A percentile compares a stretch with the other conserved stretches of the same genome.
These are phyloP conservation scores for Parazoanthus darwini DNA, from an alignment of 92 coral and sea anemone genomes.

Conservation along the genomic window DNA sequence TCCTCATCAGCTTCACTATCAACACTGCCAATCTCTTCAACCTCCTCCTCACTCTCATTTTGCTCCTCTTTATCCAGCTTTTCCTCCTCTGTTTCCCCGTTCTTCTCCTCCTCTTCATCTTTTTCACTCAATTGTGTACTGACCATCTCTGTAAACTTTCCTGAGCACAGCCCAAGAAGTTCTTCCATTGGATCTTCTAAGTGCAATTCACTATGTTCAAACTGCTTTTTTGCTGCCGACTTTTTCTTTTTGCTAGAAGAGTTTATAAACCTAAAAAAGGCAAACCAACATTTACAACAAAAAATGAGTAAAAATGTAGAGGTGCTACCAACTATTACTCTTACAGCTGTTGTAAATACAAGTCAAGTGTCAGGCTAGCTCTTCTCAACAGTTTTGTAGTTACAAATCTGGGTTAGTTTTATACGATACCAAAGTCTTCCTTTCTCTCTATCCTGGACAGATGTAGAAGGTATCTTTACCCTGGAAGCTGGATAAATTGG, in stretches of 20 bases:
- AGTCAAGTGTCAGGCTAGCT: too few species aligned
- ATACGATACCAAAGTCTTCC: too few species aligned
- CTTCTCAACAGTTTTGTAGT: too few species aligned
- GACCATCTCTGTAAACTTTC: slow-evolving; percentile 68
- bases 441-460: too few species aligned
- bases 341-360: too few species aligned
- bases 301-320: too few species aligned
- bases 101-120: slow-evolving; percentile 14
- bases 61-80: slow-evolving; percentile 30
- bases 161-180: slow-evolving; percentile 91
- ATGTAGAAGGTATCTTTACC: too few species aligned
- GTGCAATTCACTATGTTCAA: slow-evolving; percentile 29
- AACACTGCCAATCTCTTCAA: slow-evolving; percentile 43
- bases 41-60: not conserved
- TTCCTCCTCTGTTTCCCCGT: not conserved
- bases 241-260: slow-evolving; percentile 67
- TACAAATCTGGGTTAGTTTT: too few species aligned
- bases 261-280: slow-evolving; percentile 60
- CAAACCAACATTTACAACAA: too few species aligned
- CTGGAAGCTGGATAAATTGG: too few species aligned
- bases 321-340: too few species aligned
- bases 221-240: slow-evolving; percentile 50
- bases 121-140: slow-evolving; percentile 3
- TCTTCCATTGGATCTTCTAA: slow-evolving; percentile 74
- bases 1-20: slow-evolving; percentile 46